A percentile compares a stretch with the other conserved stretches of the same genome.
Evolutionary conservation across 2,113 vertebrate species (phyloP).

Genomic region (Caracal caracal): DNA sequence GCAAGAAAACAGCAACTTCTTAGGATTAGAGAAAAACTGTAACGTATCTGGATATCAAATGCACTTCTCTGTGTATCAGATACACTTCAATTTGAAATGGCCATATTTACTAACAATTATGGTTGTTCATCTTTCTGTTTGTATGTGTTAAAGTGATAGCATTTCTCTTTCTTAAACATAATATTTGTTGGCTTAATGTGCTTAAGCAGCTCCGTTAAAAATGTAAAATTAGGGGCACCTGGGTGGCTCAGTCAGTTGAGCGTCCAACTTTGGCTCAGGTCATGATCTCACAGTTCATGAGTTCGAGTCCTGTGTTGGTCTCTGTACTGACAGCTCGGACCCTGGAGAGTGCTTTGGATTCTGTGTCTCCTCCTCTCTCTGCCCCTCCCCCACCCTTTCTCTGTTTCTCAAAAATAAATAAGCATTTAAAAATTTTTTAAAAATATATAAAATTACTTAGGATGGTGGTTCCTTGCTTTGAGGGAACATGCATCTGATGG

Average conservation of each 20-base stretch:
- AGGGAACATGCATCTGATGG: neutral
- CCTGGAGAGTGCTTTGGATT: no score
- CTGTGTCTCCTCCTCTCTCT: no score
- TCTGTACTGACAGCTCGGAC: no score
- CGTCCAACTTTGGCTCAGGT: no score
- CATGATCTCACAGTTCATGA: no score
- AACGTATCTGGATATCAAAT: neutral
- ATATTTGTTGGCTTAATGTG: neutral
- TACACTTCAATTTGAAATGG: slow-evolving; percentile 1
- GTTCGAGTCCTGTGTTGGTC: no score
- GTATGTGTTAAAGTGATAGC: neutral
- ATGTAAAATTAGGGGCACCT: neutral
- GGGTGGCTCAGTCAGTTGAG: no score
- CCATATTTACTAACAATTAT: neutral
- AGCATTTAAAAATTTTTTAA: no score
- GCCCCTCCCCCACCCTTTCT: no score
- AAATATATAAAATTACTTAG: neutral
- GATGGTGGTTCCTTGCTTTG: neutral
- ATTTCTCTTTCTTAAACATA: neutral
- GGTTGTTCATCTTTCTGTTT: slow-evolving; percentile 4
- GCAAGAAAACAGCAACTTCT: neutral
- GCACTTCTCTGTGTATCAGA: neutral
- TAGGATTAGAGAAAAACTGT: neutral
- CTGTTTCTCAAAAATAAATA: no score
- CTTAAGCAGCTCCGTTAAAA: neutral